Evolutionary conservation across 2,888 invertebrate genomes (phyloP).

Genomic region (Steromphala cineraria): DNA sequence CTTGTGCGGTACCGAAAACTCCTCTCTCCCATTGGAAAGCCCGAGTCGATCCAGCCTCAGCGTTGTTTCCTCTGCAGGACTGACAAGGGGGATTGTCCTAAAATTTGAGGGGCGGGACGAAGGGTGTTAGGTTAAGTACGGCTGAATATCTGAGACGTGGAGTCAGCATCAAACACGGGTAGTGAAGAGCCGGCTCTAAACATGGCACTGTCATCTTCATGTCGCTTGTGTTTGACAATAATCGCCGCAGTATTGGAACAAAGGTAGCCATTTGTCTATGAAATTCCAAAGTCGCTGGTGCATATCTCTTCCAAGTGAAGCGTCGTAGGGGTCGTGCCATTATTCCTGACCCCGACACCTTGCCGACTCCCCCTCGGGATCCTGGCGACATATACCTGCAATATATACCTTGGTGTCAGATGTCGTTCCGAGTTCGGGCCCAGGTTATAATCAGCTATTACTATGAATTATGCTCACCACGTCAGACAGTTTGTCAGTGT

Average conservation of each 20-base stretch:
- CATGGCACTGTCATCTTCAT: neutral
- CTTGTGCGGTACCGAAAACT: neutral
- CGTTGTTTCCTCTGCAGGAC: neutral
- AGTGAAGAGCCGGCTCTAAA: neutral
- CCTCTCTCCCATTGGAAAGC: neutral
- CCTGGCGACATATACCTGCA: conserved; percentile 10
- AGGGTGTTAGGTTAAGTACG: conserved; percentile 6
- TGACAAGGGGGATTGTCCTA: neutral
- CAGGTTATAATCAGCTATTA: conserved; percentile 7
- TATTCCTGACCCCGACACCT: conserved; percentile 3
- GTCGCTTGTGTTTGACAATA: neutral
- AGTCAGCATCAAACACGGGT: neutral
- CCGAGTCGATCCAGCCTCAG: neutral
- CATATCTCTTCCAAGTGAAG: neutral
- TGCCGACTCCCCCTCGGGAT: neutral
- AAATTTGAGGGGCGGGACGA: conserved; percentile 1
- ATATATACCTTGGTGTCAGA: neutral
- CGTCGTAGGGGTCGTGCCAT: conserved; percentile 6
- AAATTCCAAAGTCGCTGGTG: neutral
- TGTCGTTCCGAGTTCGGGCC: neutral
- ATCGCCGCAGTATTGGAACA: conserved; percentile 7
- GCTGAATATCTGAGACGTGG: neutral
- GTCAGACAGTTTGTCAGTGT: conserved; percentile 6
- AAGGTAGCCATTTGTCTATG: conserved; percentile 11
- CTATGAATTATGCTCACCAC: conserved; percentile 5